Conservation (phyloP, 2,888 invertebrate genomes). For the Xestia rhomboidea region DNA sequence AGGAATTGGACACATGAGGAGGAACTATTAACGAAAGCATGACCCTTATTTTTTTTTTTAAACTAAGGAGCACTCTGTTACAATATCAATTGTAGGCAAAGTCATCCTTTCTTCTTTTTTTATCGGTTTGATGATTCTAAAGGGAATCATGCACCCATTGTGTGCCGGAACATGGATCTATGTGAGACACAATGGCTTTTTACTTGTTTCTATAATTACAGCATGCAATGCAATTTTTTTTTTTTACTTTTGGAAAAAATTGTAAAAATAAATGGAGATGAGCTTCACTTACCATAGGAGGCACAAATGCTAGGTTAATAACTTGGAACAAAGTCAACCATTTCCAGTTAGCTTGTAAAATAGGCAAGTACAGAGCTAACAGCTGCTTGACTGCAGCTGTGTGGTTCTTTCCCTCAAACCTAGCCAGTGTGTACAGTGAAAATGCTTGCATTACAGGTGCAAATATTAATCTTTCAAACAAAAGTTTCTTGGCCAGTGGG, state of each 20-base stretch:
- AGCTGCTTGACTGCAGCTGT: slow-evolving; percentile 92
- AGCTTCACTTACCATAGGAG: slow-evolving; percentile 92
- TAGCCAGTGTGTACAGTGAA: slow-evolving; percentile 93
- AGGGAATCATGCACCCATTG: too few species aligned
- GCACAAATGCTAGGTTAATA: slow-evolving; percentile 94
- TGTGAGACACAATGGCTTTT: too few species aligned
- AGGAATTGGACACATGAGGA: neutral
- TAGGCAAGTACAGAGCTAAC: slow-evolving; percentile 91
- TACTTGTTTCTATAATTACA: too few species aligned
- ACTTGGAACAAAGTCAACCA: slow-evolving; percentile 94
- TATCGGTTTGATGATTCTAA: too few species aligned
- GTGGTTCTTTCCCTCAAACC: slow-evolving; percentile 94
- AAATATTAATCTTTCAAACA: slow-evolving; percentile 93
- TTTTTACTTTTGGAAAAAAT: neutral
- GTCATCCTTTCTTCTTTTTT: neutral
- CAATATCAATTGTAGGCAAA: neutral
- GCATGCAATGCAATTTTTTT: too few species aligned
- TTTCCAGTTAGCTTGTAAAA: slow-evolving; percentile 94
- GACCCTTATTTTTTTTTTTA: neutral
- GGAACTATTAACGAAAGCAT: neutral
- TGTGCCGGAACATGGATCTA: too few species aligned
- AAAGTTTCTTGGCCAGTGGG: slow-evolving; percentile 91
- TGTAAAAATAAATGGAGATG: neutral
- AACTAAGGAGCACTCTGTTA: neutral
- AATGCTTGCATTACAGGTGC: slow-evolving; percentile 93